These are phyloP conservation scores for Acanthochromis polyacanthus DNA, from an alignment of 2,113 vertebrate species.

Conservation along the genomic window DNA sequence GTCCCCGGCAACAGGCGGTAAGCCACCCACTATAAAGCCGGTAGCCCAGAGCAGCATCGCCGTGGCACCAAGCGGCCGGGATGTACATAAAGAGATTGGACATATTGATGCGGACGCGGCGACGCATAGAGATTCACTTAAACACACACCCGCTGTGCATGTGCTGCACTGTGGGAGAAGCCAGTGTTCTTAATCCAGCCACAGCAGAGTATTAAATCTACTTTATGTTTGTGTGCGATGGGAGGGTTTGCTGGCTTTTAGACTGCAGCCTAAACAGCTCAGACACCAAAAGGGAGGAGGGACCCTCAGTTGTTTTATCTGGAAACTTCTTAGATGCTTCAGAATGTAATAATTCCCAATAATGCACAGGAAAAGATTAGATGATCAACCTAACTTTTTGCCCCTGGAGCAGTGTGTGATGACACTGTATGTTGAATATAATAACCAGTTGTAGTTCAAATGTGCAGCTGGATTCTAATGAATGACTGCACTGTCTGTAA, in stretches of 20 bases:
- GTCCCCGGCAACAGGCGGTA: slow-evolving; percentile 17
- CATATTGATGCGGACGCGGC: slow-evolving; percentile 5
- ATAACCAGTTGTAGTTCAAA: too few relatives aligned
- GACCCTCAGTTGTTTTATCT: neutral
- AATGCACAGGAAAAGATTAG: too few relatives aligned
- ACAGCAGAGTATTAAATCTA: slow-evolving; percentile 61
- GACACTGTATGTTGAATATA: too few relatives aligned
- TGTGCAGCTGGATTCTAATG: too few relatives aligned
- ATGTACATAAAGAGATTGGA: slow-evolving; percentile 50
- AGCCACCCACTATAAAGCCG: slow-evolving; percentile 29
- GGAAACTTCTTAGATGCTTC: too few relatives aligned
- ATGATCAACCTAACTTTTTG: too few relatives aligned
- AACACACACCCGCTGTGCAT: neutral
- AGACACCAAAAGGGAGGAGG: slow-evolving; percentile 13
- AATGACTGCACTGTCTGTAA: too few relatives aligned
- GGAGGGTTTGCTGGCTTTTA: slow-evolving; percentile 38
- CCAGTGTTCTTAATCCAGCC: slow-evolving; percentile 63
- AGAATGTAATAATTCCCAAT: too few relatives aligned
- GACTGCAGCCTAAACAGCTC: slow-evolving; percentile 48
- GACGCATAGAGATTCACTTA: slow-evolving; percentile 1
- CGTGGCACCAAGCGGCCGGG: slow-evolving; percentile 21
- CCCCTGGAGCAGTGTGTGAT: too few relatives aligned
- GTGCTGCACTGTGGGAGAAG: slow-evolving; percentile 34
- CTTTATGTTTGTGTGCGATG: slow-evolving; percentile 57
- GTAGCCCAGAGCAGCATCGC: slow-evolving; percentile 23